Evolutionary conservation across 2,113 vertebrate species (phyloP), one percentile per base, ranked within the genome.

Genomic region (Macheiramphus alcinus): DNA sequence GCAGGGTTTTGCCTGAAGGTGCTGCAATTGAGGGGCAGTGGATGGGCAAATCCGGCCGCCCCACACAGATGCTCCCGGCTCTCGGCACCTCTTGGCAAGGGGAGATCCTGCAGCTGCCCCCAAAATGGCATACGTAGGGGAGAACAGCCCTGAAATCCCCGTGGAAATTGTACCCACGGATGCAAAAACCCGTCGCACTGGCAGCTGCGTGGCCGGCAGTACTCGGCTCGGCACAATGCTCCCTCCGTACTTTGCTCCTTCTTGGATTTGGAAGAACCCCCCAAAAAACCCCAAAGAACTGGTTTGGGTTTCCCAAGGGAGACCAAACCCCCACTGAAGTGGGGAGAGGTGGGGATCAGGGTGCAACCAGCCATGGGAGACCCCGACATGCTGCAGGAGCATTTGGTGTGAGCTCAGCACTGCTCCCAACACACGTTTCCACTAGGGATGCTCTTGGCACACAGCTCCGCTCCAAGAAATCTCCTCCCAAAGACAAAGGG

Each of bases 61-160:
- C 15, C 3, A 0, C 2, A 4, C 0, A 38, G 40, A 13, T 20
- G 19, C n/a, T 17, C 47, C 11, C 1, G 2, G 53, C 12, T 72
- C 53, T 56, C 1, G 1, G 52, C 17, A 53, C 5, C 31, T 71
- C 78, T 62, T 8, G 47, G 71, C 16, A 78, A 50, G 12, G 55
- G 36, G 32, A 59, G 18, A 13, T 9, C n/a, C 53, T 8, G 34
- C 5, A 50, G 66, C 13, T 22, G 31, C 7, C 38, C 56, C 59
- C 42, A 36, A 32, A 67, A 85, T 16, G 0, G 0, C 27, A 34
- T 34, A 45, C 0, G 1, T 23, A 40, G 4, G 1, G 3, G 25
- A 13, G 16, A 72, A 66, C 6, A 25, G 70, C 27, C 40, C 66
- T 15, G 3, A 84, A 93, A 86, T 47, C 25, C 38, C 34, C 2